Conservation (phyloP, 2,797 vertebrate genomes). For the Sebastes iracundus region DNA sequence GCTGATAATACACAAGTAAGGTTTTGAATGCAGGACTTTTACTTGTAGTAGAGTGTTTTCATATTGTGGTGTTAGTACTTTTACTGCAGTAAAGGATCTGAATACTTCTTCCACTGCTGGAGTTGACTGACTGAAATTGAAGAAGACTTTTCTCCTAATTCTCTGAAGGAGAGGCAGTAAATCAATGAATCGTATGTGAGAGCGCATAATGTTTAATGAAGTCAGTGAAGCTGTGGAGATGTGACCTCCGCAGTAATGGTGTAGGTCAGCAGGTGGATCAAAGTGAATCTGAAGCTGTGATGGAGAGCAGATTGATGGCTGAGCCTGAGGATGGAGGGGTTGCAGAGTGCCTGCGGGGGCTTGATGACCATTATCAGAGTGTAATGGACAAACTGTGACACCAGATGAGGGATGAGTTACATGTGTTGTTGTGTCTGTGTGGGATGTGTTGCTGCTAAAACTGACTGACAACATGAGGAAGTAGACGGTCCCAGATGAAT, state of each 20-base stretch:
- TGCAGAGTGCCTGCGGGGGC: neutral
- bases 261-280: conserved; percentile 9
- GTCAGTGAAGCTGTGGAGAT: conserved; percentile 1
- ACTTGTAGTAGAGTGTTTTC: no score
- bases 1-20: no score
- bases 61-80: neutral
- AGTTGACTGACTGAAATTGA: neutral
- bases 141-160: neutral
- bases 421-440: neutral
- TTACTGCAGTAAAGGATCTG: neutral
- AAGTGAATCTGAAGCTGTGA: conserved; percentile 4
- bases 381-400: neutral
- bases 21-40: neutral
- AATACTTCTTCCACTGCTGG: neutral
- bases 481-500: neutral
- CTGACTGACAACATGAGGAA: neutral
- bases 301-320: conserved; percentile 25
- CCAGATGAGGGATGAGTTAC: conserved; percentile 14
- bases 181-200: conserved; percentile 19
- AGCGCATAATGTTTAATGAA: conserved; percentile 8
- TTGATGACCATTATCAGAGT: neutral
- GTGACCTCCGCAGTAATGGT: conserved; percentile 35
- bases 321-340: neutral
- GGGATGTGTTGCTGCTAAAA: neutral
- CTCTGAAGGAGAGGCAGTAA: neutral